Evolutionary conservation across 2,113 vertebrate genomes (phyloP), one percentile per base, ranked within the genome.

Genomic region (Alouatta palliata): DNA sequence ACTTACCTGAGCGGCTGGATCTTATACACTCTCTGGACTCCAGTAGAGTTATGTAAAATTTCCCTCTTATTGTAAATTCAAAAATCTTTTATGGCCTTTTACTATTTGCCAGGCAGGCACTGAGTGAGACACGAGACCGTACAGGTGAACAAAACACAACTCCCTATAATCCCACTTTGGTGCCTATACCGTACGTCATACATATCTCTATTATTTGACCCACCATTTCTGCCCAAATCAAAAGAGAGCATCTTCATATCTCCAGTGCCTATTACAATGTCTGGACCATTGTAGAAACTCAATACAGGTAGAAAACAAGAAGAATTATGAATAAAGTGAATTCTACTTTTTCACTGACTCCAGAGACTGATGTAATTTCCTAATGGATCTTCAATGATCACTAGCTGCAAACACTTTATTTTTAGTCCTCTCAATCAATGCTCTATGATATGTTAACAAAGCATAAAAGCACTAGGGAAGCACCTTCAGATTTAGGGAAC

Each of bases 401-500:
- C 94, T 52, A 87, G 49, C 25, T 82, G 13, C 35, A 70, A 97
- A 95, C n/a, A 82, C 27, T 93, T 91, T 14, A 56, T 89, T 75
- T 40, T 97, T 19, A 96, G 79, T 81, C 68, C 32, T 95, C 47
- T 95, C 91, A 91, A 56, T 96, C 89, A 84, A 66, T 86, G 21
- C 8, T 49, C 76, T 88, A 37, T 91, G 77, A 85, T 85, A 96
- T 47, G 40, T 94, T 96, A 95, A 95, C 70, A 84, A 95, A 87
- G 49, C 70, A 88, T 73, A 92, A 95, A 95, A 86, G 47, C 70
- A 95, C 47, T 58, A 52, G 83, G 32, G 32, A 97, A 93, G 8
- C 43, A 79, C 68, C 64, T 91, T 88, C 19, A 79, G 84, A 87
- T 87, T 92, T 96, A 91, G 92, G 25, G 12, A 93, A 93, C 20